Evolutionary conservation across 2,113 vertebrate species (phyloP).

Genomic region (Chamaea fasciata): DNA sequence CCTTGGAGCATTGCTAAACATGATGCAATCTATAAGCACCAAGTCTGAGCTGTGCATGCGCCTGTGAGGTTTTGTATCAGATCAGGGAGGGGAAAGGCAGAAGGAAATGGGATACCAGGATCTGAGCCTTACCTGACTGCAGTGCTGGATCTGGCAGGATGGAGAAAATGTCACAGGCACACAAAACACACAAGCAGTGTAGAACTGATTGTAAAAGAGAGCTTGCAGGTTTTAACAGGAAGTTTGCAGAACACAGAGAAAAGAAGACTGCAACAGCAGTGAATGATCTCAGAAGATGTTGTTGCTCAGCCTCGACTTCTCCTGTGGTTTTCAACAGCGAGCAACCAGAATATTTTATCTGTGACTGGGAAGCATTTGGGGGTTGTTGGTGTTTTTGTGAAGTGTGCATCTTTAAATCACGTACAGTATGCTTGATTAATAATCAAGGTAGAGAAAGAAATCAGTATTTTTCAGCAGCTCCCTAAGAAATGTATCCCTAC

Average conservation of each 20-base stretch:
- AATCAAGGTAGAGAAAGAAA: not conserved
- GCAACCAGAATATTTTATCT: not conserved
- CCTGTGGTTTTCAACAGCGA: not conserved
- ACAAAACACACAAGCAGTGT: not conserved
- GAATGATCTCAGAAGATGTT: not conserved
- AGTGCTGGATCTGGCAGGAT: not conserved
- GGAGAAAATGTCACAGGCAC: not conserved
- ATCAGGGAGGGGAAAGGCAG: not conserved
- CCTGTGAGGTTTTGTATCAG: not conserved
- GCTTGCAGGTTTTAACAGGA: not conserved
- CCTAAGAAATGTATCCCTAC: not conserved
- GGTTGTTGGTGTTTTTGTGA: not conserved
- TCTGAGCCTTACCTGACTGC: not conserved
- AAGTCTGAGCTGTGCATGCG: fast-evolving
- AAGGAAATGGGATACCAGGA: not conserved
- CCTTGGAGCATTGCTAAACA: not conserved
- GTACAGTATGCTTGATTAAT: not conserved
- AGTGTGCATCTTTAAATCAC: not conserved
- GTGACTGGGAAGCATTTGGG: not conserved
- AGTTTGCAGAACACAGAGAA: not conserved
- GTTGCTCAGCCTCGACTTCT: not conserved
- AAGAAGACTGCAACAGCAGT: not conserved
- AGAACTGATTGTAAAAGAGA: not conserved
- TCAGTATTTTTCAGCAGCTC: not conserved
- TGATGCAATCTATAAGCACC: not conserved